Evolutionary conservation across 1,140 invertebrate genomes (phyloP).

Genomic region (Grapholita molesta): DNA sequence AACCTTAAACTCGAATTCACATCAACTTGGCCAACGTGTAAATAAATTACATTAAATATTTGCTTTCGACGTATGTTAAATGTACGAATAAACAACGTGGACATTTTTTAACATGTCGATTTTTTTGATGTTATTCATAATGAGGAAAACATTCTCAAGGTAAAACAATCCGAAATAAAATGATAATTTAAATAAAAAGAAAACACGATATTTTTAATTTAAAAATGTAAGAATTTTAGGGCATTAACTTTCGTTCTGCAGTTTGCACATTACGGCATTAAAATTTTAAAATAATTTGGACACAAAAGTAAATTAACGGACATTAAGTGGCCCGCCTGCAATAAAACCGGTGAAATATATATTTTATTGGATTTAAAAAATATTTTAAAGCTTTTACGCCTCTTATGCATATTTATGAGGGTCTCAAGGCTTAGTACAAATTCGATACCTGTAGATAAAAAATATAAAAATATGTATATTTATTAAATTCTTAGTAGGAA

Average conservation of each 20-base stretch:
- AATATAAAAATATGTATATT: no score
- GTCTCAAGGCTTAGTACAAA: not conserved
- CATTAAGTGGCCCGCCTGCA: not conserved
- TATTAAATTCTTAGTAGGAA: not conserved
- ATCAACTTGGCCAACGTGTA: not conserved
- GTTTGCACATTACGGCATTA: slow-evolving; percentile 3
- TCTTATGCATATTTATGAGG: not conserved
- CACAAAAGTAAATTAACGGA: not conserved
- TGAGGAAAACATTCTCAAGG: not conserved
- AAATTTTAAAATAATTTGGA: not conserved
- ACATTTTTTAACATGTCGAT: not conserved
- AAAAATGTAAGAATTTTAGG: not conserved
- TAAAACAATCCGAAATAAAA: not conserved
- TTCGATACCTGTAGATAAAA: not conserved
- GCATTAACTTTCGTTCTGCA: slow-evolving; percentile 4
- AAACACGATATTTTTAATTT: no score
- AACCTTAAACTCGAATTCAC: not conserved
- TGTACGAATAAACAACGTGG: not conserved
- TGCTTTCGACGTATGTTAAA: not conserved
- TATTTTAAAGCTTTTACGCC: slow-evolving; percentile 11
- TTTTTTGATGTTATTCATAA: not conserved
- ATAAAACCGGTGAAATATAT: slow-evolving; percentile 11
- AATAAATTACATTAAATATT: slow-evolving; percentile 10
- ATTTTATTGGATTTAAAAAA: slow-evolving; percentile 7
- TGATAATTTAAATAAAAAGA: no score